Evolutionary conservation across 1,140 invertebrate genomes (phyloP), one percentile per base, ranked within the genome.

Genomic region (Chionoecetes opilio): DNA sequence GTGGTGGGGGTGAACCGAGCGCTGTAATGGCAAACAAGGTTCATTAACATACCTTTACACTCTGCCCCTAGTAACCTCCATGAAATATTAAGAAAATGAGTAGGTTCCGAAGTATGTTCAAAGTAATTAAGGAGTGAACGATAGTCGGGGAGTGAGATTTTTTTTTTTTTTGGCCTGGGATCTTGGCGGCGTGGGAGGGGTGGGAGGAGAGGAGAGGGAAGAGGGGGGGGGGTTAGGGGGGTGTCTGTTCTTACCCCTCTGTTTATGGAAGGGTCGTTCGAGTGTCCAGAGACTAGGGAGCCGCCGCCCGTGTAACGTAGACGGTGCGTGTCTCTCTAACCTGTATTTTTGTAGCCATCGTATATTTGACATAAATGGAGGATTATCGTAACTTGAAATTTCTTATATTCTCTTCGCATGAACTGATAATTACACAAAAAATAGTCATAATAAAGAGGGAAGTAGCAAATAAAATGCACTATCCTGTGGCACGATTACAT

Each of bases 311-410:
- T 75, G 89, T 35, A 38, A 91, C 46, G 31, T 53, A 75, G 89
- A 32, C 88, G 38, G 53, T 75, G 41, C 34, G 89, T 75, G 89
- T 91, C 89, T 91, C 46, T 91, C 32, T 91, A 31, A 75, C 46
- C 46, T 31, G 46, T 75, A 91, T 91, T 91, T 91, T 91, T 91
- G 63, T 75, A 32, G 89, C 38, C 46, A 91, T 91, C 63, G 63
- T 75, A 91, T 41, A 41, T 91, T 63, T 34, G 63, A 91, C 41
- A 91, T 91, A 91, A 91, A 91, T 75, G 46, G 46, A 91, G 35
- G 89, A 91, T 75, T 53, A 31, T 34, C 89, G 89, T 91, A 91
- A 63, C 75, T 91, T 17, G 32, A 91, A 75, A 53, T 34, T 34
- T 91, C 63, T 91, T 91, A 91, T 75, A 75, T 11, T 29, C 89